Evolutionary conservation across 2,888 invertebrate species (phyloP), one percentile per base, ranked within the genome.

Genomic region (Caenorhabditis sp.): DNA sequence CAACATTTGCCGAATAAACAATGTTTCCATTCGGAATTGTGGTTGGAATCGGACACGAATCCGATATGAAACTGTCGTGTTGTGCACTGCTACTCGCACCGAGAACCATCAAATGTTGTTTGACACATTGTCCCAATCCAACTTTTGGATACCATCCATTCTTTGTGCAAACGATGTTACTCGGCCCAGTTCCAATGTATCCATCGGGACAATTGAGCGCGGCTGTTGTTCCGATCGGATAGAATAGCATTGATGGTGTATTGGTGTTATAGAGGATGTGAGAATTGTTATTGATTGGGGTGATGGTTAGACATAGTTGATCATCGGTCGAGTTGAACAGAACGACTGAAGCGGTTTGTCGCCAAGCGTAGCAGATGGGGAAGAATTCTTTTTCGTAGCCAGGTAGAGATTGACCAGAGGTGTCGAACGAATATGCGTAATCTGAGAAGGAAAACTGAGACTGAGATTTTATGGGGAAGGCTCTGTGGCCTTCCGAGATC

Each of bases 211-310:
- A 84, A 12, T 69, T 55, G 0, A 84, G 62, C 0, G 64, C 69
- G 0, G 78, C 83, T 4, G 80, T 76, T 10, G 83, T 74, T 17
- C 83, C 84, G n/a, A 79, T 59, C 1, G 78, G 43, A 43, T 43
- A 43, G 17, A 43, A 43, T 43, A 43, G 14, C 17, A 17, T 10
- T 10, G 43, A 17, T 10, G 43, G 14, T 6, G 43, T 43, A 17
- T 43, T 6, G 43, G 43, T 43, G 14, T 43, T 43, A 17, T 43
- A 43, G 3, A 17, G 6, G 43, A 43, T 43, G 14, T 43, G 43
- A 17, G 43, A 43, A 43, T 43, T 43, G 43, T 43, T 55, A 24
- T 60, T 50, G 3, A 24, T 55, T 31, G 60, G 66, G 21, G 59
- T 50, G 26, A 70, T 62, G 26, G 65, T 65, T 19, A 60, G 51